phyloP scores from a whole-genome alignment of 2,113 vertebrate species.

The Oryzias melastigma region DNA sequence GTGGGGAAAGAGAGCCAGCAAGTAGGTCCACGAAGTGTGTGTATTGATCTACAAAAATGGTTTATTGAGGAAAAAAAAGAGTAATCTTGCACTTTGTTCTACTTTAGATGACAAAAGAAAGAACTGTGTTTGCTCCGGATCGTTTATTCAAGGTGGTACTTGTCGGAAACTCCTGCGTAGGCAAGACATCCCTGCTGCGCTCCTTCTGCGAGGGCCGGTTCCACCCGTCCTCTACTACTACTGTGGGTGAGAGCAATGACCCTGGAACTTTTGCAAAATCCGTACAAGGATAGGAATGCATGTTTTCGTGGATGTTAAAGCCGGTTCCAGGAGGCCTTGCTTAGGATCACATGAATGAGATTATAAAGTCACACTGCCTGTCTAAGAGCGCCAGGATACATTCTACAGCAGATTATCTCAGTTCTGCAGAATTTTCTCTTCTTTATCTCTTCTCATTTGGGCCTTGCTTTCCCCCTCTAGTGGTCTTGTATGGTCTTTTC shows the following conservation, averaged over 20 bases:
- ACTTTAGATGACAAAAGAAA: slow-evolving; percentile 69
- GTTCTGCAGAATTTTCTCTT: slow-evolving; percentile 19
- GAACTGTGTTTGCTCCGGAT: slow-evolving; percentile 69
- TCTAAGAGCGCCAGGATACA: slow-evolving; percentile 48
- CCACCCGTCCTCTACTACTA: slow-evolving; percentile 81
- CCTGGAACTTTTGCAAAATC: background rate
- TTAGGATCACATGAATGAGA: slow-evolving; percentile 67
- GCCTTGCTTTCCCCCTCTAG: slow-evolving; percentile 14
- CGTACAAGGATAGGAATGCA: background rate
- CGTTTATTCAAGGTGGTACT: slow-evolving; percentile 90
- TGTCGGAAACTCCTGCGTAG: slow-evolving; percentile 89
- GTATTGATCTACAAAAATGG: background rate
- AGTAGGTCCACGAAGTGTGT: slow-evolving; percentile 16
- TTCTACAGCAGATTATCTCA: slow-evolving; percentile 70
- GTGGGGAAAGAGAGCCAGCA: slow-evolving; percentile 81
- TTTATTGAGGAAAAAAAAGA: background rate
- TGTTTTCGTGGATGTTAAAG: slow-evolving; percentile 20
- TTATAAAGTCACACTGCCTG: slow-evolving; percentile 63
- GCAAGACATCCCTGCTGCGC: slow-evolving; percentile 90
- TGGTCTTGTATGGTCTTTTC: background rate
- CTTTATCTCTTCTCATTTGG: background rate
- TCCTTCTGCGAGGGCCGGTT: slow-evolving; percentile 86
- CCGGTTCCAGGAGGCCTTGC: slow-evolving; percentile 1
- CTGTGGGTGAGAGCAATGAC: slow-evolving; percentile 84
- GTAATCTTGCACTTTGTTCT: background rate